A percentile compares a stretch with the other conserved stretches of the same genome.
Conservation (phyloP, 2,113 vertebrate species). For the Zosterops hypoxanthus region DNA sequence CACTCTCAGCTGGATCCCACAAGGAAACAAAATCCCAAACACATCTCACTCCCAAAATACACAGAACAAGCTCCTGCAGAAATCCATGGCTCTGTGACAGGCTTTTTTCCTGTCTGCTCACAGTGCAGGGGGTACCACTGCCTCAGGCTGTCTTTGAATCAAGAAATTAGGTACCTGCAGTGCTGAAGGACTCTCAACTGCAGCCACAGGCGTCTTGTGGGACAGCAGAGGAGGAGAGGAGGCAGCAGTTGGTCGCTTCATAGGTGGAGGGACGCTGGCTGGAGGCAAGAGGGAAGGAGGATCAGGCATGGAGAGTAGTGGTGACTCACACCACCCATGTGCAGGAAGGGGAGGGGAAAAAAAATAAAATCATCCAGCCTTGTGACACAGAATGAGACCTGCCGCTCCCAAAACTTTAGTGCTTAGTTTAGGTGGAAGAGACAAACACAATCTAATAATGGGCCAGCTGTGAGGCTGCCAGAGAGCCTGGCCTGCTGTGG, state of each 20-base stretch:
- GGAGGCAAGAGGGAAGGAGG: conserved; percentile 28
- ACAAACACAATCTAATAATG: background rate
- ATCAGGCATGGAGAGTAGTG: background rate
- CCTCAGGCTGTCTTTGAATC: background rate
- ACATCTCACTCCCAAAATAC: background rate
- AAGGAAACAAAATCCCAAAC: background rate
- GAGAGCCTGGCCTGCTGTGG: background rate
- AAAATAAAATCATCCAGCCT: background rate
- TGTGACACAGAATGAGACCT: background rate
- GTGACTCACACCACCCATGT: conserved; percentile 12
- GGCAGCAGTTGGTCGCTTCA: conserved; percentile 76
- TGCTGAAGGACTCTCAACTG: background rate
- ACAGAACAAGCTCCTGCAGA: background rate
- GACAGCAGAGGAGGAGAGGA: conserved; percentile 65
- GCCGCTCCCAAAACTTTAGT: background rate
- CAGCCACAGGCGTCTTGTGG: conserved; percentile 62
- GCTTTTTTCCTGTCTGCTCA: background rate
- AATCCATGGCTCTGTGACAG: background rate
- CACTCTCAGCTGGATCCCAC: background rate
- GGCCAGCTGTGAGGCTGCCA: background rate
- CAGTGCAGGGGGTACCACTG: background rate
- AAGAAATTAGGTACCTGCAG: conserved; percentile 43
- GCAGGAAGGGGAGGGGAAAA: conserved; percentile 6
- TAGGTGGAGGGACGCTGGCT: conserved; percentile 77
- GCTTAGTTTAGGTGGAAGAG: background rate